Base-by-base conservation (phyloP, 2,797 vertebrate genomes). In the Mormyrops boulengeri region DNA sequence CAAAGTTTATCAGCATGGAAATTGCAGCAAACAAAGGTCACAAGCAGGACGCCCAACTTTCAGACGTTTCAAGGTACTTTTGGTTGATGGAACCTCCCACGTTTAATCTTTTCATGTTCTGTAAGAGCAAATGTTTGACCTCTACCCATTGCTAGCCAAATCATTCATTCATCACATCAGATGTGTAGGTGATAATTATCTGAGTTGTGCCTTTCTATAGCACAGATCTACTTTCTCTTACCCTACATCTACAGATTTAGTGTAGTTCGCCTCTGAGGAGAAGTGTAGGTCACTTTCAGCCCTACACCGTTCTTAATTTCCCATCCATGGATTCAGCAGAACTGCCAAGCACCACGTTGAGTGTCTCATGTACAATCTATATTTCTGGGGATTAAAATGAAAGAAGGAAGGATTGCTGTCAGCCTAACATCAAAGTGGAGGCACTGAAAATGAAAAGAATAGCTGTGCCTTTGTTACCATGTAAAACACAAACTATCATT, bases 401-500 rank as follows among this genome's bases (percentile, higher is more conserved):
- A 14, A 53, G 77, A 82, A 47, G 38, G 77, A 47, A 19, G 14
- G 38, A 47, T 82, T 0, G 17, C 77, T 82, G 38, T 82, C 38
- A 82, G 12, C 41, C 77, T 82, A 47, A 82, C 82, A 85, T 85
- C 82, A 85, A 52, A 49, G 82, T 85, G 22, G 22, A 52, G 22
- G 4, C 49, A 85, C 82, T 30, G 82, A 85, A 41, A 82, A 47
- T 82, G 77, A 82, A n/a, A 19, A 82, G 19, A 82, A 82, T 44
- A 44, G 77, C 77, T 47, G 41, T 44, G 77, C 41, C 47, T 80
- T 82, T 82, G 77, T 82, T 44, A 73, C 17, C 41, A 82, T 82
- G 77, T 44, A 82, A 82, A 82, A 82, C 77, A 82, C 77, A 82
- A 82, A 73, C 66, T 73, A 73, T 38, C 66, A 73, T 73, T 82